These are phyloP conservation scores for Hozukius guyotensis DNA, from an alignment of 2,797 vertebrate species.

Conservation along the genomic window DNA sequence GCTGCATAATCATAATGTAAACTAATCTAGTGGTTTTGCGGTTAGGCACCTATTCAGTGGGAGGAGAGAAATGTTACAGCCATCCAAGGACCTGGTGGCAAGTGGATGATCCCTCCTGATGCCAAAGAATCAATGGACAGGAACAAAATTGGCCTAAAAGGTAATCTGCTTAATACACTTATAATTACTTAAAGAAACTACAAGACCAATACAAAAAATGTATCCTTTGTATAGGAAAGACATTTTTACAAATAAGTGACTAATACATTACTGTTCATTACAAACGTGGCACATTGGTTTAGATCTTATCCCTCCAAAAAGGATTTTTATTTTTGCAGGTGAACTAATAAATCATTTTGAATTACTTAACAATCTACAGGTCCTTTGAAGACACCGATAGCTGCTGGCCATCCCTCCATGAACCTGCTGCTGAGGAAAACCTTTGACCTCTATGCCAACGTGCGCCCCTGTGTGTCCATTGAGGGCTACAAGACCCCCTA, in stretches of 20 bases:
- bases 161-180: conserved; percentile 67
- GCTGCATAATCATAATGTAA: neutral
- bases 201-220: neutral
- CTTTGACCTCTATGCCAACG: conserved; percentile 96
- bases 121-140: conserved; percentile 98
- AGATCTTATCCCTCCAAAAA: neutral
- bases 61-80: conserved; percentile 95
- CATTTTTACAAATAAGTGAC: neutral
- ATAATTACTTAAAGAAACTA: neutral
- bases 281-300: neutral
- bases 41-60: conserved; percentile 92
- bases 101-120: conserved; percentile 96
- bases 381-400: conserved; percentile 95
- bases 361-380: conserved; percentile 73
- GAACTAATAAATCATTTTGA: neutral
- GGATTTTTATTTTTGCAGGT: neutral
- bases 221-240: neutral
- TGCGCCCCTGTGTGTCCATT: conserved; percentile 94
- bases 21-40: neutral
- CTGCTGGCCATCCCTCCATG: conserved; percentile 97
- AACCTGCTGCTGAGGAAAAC: conserved; percentile 94
- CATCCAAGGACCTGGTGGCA: conserved; percentile 93
- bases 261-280: neutral
- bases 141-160: conserved; percentile 97
- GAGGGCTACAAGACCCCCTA: conserved; percentile 95